Evolutionary conservation across 2,888 invertebrate genomes (phyloP), one percentile per base, ranked within the genome.

Genomic region (Acleris cristana): DNA sequence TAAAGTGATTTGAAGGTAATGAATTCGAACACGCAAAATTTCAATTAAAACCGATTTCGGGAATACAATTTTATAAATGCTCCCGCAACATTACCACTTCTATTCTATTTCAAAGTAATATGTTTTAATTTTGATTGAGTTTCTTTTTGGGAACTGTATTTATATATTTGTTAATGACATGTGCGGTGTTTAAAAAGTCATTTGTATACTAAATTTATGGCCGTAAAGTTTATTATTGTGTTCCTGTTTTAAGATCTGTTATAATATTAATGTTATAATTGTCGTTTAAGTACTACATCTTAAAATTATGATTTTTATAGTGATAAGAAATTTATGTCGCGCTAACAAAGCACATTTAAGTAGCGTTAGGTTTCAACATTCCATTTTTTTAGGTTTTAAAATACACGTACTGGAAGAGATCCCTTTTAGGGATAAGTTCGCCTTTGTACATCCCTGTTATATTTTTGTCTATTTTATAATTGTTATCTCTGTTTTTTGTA

Each of bases 11-110:
- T 14, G 10, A 40, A 40, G 5, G 14, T 63, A 67, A 63, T 63
- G 62, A 63, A 63, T 63, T 40, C 21, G 26, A 54, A 45, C 67
- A 67, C 62, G 67, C 63, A 40, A 67, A 63, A 52, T 58, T 63
- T 67, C 67, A 67, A 67, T 67, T 67, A 63, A 67, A 54, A 67
- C 18, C 57, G 23, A 58, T 44, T 57, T 26, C 12, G 51, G 23
- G 30, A 52, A 56, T 51, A 56, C 56, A 44, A 23, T 7, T 16
- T 52, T 44, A 44, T 45, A 48, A 57, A 52, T 57, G 18, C 52
- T 19, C 2, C 8, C 48, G 12, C 19, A 3, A 10, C 23, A 34
- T 30, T 5, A 30, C 1, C 14, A 12, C 2, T 18, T 2, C 18
- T 45, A 51, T 45, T 19, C 18, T 49, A 60, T 55, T 8, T 8